Evolutionary conservation across 64 coral and sea anemone genomes (phyloP), one percentile per base, ranked within the genome.

Genomic region (Stylophora pistillata): DNA sequence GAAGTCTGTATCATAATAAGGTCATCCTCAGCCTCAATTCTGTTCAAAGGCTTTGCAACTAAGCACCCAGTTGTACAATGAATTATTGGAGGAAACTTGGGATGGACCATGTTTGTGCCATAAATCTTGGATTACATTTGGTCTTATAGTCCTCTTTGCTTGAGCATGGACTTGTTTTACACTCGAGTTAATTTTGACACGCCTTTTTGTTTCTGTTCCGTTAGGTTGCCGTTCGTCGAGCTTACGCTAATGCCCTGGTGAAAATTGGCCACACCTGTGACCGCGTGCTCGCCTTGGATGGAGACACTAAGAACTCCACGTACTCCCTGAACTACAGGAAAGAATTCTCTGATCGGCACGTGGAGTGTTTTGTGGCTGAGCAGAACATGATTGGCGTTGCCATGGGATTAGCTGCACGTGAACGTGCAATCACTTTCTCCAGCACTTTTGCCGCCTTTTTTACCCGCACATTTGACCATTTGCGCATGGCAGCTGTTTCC

Each of bases 291-390:
- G 97, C 93, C 20, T 66, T 99, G 74, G 97, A 99, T 78, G 86
- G 97, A 12, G 97, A 99, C 70, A 92, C 87, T 12, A 99, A 99
- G 72, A 99, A 99, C 71, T 99, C 97, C 15, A 99, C 97, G 0
- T 95, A 90, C 52, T 90, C 97, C 15, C 78, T 88, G 18, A 91
- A 87, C 10, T 93, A 95, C 76, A 90, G 89, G 90, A 93, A 99
- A 23, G 77, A 53, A 13, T 84, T 85, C 52, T 87, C 94, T 52
- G 93, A 82, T 2, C 90, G 93, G 3, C 95, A 86, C 60, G 93
- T 99, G 4, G 97, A 99, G 56, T 99, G 97, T 61, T 99, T 95
- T 73, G 95, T 99, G 66, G 97, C 97, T 14, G 97, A 99, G 27
- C 97, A 99, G 78, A 99, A 99, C 76, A 89, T 99, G 75, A 56